phyloP scores from a whole-genome alignment of 2,888 invertebrate species.

The Oeneis ivallda region DNA sequence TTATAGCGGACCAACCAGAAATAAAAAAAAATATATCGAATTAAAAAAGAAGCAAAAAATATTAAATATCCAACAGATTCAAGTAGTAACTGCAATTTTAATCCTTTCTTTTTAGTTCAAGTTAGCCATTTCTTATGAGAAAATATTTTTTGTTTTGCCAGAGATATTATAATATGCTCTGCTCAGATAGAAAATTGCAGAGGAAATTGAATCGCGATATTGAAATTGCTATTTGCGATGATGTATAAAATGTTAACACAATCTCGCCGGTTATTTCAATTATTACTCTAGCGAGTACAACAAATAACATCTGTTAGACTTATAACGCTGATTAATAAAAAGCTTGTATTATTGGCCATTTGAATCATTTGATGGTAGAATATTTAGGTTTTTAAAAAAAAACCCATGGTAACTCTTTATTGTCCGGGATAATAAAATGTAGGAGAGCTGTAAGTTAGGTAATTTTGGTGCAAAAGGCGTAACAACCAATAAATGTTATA shows the following conservation, averaged over 20 bases:
- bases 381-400: too few species aligned
- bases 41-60: too few species aligned
- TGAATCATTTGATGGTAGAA: too few species aligned
- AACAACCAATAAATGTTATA: not conserved
- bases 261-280: slow-evolving; percentile 9
- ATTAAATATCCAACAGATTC: too few species aligned
- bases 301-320: slow-evolving; percentile 6
- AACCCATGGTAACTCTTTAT: too few species aligned
- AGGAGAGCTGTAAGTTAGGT: too few species aligned
- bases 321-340: not conserved
- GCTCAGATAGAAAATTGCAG: not conserved
- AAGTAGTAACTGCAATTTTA: too few species aligned
- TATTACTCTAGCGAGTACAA: not conserved
- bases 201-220: not conserved
- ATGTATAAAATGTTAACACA: not conserved
- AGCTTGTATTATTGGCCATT: not conserved
- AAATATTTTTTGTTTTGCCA: not conserved
- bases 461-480: not conserved
- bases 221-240: not conserved
- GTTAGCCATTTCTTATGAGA: not conserved
- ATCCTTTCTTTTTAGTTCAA: not conserved
- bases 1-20: too few species aligned
- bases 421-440: too few species aligned
- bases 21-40: too few species aligned
- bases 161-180: too few species aligned